Conservation (phyloP, 2,888 invertebrate species). For the Lasioglossum lativentre region DNA sequence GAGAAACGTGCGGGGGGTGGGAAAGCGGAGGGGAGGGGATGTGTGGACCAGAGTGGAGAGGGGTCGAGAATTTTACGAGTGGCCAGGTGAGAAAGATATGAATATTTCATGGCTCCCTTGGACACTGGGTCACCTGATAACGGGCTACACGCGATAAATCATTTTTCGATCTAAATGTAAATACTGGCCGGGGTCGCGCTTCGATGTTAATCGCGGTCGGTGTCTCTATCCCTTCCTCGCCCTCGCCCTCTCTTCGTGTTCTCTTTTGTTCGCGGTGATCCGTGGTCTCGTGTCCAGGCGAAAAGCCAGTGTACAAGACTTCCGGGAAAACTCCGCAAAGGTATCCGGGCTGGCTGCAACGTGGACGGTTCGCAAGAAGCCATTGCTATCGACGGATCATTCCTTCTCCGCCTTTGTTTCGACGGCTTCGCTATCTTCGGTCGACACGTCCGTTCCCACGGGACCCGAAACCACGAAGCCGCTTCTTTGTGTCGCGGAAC, state of each 20-base stretch:
- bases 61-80: slow-evolving; percentile 56
- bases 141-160: slow-evolving; percentile 53
- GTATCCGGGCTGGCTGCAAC: neutral
- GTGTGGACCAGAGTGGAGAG: neutral
- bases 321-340: neutral
- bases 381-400: slow-evolving; percentile 18
- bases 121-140: slow-evolving; percentile 54
- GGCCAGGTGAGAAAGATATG: slow-evolving; percentile 61
- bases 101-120: slow-evolving; percentile 58
- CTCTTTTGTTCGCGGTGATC: neutral
- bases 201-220: slow-evolving; percentile 45
- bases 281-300: neutral
- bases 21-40: neutral
- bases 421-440: slow-evolving; percentile 15
- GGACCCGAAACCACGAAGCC: slow-evolving; percentile 16
- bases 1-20: neutral
- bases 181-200: slow-evolving; percentile 26
- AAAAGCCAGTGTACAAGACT: neutral
- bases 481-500: slow-evolving; percentile 35
- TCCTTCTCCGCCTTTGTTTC: slow-evolving; percentile 33
- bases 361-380: neutral
- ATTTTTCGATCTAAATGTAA: slow-evolving; percentile 66
- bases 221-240: slow-evolving; percentile 4
- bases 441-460: slow-evolving; percentile 26
- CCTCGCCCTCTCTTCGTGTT: neutral